Conservation (phyloP, 2,888 invertebrate genomes). For the Branchinecta sandiegonensis region DNA sequence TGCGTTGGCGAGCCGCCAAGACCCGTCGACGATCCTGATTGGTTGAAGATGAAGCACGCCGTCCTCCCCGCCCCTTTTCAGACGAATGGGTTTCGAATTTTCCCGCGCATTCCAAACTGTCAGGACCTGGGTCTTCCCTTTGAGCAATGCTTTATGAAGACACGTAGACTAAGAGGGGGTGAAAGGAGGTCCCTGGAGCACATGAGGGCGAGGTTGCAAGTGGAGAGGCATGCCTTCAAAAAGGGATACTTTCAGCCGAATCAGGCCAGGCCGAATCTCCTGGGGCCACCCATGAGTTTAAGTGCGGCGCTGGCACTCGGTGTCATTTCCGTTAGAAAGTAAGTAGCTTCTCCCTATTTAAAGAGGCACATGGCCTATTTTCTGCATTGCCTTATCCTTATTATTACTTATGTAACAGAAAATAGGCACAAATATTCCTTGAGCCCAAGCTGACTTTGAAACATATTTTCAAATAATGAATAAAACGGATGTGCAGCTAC, state of each 20-base stretch:
- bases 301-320: conserved; percentile 57
- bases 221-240: conserved; percentile 35
- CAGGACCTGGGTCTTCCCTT: conserved; percentile 31
- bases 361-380: no score
- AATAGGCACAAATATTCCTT: no score
- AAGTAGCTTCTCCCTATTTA: conserved; percentile 26
- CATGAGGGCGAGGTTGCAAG: conserved; percentile 42
- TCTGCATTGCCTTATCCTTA: no score
- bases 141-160: conserved; percentile 21
- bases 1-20: conserved; percentile 47
- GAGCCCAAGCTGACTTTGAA: no score
- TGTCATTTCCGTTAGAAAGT: conserved; percentile 51
- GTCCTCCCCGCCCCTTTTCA: conserved; percentile 35
- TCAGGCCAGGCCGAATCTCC: conserved; percentile 49
- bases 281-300: conserved; percentile 50
- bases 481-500: no score
- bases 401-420: no score
- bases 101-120: conserved; percentile 17
- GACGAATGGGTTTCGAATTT: conserved; percentile 18
- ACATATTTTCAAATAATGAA: no score
- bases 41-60: conserved; percentile 39
- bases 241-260: conserved; percentile 50
- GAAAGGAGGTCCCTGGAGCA: conserved; percentile 47
- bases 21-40: conserved; percentile 39
- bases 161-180: conserved; percentile 41